These are phyloP conservation scores for Brachymystax lenok DNA, from an alignment of 2,797 vertebrate species.

Conservation along the genomic window DNA sequence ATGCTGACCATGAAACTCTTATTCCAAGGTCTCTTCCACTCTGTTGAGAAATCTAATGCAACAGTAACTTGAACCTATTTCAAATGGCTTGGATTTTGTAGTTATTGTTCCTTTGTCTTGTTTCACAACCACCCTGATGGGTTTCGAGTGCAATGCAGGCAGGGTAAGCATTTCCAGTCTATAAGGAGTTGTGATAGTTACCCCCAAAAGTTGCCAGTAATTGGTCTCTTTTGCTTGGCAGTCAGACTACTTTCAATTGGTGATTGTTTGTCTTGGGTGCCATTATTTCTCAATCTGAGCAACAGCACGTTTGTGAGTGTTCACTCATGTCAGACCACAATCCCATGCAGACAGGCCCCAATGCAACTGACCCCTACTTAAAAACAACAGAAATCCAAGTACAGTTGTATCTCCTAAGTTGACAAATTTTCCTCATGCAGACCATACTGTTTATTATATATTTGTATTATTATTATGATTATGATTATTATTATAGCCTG, in stretches of 20 bases:
- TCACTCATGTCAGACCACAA: too few relatives aligned
- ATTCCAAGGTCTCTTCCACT: not conserved
- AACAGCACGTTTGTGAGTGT: not conserved
- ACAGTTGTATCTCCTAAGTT: too few relatives aligned
- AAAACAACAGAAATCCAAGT: too few relatives aligned
- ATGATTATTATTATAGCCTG: too few relatives aligned
- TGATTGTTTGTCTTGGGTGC: not conserved
- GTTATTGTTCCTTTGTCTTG: not conserved
- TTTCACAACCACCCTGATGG: constrained; percentile 4
- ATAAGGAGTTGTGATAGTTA: not conserved
- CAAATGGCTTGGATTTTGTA: not conserved
- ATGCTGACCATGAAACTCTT: not conserved
- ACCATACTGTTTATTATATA: too few relatives aligned
- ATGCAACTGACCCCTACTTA: too few relatives aligned
- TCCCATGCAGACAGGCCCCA: too few relatives aligned
- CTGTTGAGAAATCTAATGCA: not conserved
- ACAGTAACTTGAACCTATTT: not conserved
- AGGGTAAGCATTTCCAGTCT: not conserved
- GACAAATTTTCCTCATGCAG: too few relatives aligned
- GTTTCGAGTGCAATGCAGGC: not conserved
- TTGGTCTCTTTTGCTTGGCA: not conserved
- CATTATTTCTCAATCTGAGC: not conserved
- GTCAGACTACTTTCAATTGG: not conserved
- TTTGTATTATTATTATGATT: too few relatives aligned
- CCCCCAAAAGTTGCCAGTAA: not conserved